Evolutionary conservation across 2,797 vertebrate genomes (phyloP).

Genomic region (Silurus lanzhouensis): DNA sequence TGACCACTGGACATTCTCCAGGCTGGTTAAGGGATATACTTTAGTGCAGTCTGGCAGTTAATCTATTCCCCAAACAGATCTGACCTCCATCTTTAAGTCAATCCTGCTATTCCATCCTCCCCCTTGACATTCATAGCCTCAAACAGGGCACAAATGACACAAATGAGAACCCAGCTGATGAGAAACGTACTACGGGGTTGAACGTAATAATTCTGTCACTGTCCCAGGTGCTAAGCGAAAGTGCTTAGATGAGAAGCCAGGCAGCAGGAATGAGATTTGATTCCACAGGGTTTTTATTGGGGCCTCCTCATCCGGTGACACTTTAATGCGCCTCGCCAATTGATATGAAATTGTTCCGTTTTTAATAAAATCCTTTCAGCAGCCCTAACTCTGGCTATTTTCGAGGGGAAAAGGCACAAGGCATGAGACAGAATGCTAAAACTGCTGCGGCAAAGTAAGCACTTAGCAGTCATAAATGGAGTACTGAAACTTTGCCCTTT

Average conservation of each 20-base stretch:
- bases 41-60: slow-evolving; percentile 45
- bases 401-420: slow-evolving; percentile 9
- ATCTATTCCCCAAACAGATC: slow-evolving; percentile 48
- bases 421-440: slow-evolving; percentile 36
- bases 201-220: slow-evolving; percentile 37
- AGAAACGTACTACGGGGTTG: slow-evolving; percentile 28
- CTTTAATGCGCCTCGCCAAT: slow-evolving; percentile 48
- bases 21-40: slow-evolving; percentile 20
- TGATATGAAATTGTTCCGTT: slow-evolving; percentile 47
- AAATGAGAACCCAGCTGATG: slow-evolving; percentile 24
- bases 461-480: slow-evolving; percentile 19
- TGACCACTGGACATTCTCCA: slow-evolving; percentile 29
- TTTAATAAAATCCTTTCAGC: slow-evolving; percentile 51
- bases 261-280: slow-evolving; percentile 36
- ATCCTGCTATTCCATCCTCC: slow-evolving; percentile 40
- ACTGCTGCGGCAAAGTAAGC: slow-evolving; percentile 48
- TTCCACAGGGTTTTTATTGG: slow-evolving; percentile 45
- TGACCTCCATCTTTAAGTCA: slow-evolving; percentile 45
- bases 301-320: slow-evolving; percentile 40
- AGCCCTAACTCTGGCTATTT: slow-evolving; percentile 47
- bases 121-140: slow-evolving; percentile 17
- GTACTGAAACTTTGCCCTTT: slow-evolving; percentile 2
- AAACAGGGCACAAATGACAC: slow-evolving; percentile 14
- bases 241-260: background rate
- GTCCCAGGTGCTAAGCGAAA: slow-evolving; percentile 11